Evolutionary conservation across 2,113 vertebrate genomes (phyloP), one percentile per base, ranked within the genome.

Genomic region (Theristicus caerulescens): DNA sequence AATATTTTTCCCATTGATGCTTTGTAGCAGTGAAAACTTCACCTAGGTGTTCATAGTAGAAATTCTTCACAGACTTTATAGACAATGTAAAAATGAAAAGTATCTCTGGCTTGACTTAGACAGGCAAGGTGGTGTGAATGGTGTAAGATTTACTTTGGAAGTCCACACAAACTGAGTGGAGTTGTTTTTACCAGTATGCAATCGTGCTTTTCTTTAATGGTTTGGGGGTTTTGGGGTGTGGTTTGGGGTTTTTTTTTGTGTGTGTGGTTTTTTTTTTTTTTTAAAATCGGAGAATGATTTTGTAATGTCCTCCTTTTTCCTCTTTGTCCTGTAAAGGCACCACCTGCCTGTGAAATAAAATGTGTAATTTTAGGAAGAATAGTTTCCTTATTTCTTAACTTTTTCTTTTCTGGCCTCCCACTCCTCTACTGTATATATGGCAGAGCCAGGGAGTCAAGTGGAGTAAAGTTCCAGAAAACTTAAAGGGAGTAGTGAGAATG

Each of bases 401-500:
- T 17, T 13, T 31, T 42, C 5, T 66, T 54, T 59, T 44, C 36
- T 46, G 26, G 6, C 20, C 3, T 11, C 4, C 5, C 3, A 8
- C 4, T 4, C 5, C 22, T 3, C 17, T 13, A 25, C 22, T 9
- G 10, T 22, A 2, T 7, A 19, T 36, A 16, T 36, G 8, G 13
- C 25, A 49, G 34, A 82, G 44, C 14, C 58, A 34, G 49, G 24
- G 42, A 91, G 31, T 71, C 11, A 27, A 47, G 40, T 52, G 40
- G 61, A 47, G 24, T 34, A 19, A 59, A 93, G 11, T 19, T 83
- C 27, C 20, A 31, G n/a, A 59, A 96, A 83, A 55, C 15, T 38
- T 66, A 5, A 84, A 65, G n/a, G 10, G 10, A 58, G 16, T 26
- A 69, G 32, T 46, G 34, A 52, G 44, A 83, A 44, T 73, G 25